Conservation (phyloP, 2,888 invertebrate species). For the Thera obeliscata region DNA sequence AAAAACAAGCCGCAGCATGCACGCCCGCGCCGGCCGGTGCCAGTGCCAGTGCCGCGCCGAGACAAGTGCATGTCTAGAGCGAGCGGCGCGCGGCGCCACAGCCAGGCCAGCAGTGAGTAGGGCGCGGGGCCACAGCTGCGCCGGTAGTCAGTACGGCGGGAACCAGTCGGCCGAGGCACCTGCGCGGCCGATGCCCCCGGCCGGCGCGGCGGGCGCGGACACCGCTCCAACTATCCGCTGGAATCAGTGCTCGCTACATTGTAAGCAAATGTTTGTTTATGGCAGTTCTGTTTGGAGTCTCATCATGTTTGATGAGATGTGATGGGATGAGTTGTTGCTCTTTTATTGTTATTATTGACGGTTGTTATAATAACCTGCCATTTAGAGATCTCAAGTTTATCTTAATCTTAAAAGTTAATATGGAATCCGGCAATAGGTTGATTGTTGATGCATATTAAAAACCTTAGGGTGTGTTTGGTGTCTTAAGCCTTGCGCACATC, state of each 20-base stretch:
- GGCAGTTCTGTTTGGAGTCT: conserved; percentile 12
- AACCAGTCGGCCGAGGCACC: conserved; percentile 27
- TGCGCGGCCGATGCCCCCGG: conserved; percentile 30
- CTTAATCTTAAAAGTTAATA: too few relatives aligned
- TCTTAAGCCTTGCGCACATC: too few relatives aligned
- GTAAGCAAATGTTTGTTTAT: conserved; percentile 25
- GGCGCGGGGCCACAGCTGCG: not conserved
- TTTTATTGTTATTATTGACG: conserved; percentile 4
- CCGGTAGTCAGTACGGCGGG: conserved; percentile 8
- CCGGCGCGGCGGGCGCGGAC: not conserved
- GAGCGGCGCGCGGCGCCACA: conserved; percentile 1
- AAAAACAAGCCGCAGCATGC: too few relatives aligned
- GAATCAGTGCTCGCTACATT: conserved; percentile 23
- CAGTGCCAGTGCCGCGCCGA: not conserved
- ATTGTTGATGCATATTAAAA: too few relatives aligned
- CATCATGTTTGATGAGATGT: conserved; percentile 14
- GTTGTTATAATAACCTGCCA: too few relatives aligned
- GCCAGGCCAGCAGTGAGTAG: conserved; percentile 1
- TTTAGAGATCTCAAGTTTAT: not conserved
- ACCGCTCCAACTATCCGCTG: not conserved
- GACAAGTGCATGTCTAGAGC: conserved; percentile 18
- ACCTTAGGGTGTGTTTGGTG: too few relatives aligned
- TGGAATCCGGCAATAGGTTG: too few relatives aligned
- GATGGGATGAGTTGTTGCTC: conserved; percentile 2
- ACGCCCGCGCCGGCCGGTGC: too few relatives aligned